Base-by-base conservation (phyloP, 2,888 invertebrate genomes). In the Cheilosia impressa region DNA sequence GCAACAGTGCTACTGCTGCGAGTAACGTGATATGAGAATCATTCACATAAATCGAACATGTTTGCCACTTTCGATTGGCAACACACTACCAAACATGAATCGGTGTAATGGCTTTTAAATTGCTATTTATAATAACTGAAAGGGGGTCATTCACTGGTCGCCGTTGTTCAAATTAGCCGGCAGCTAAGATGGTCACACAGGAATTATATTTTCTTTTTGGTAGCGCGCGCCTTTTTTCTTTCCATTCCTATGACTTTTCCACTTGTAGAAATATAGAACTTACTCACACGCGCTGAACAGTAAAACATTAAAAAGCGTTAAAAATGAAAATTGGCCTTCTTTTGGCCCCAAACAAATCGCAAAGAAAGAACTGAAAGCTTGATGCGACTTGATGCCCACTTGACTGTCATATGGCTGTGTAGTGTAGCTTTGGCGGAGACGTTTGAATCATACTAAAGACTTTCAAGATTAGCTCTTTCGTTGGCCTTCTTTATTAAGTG, bases 31-130 rank as follows among this genome's bases (percentile, higher is more conserved):
- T 10, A 58, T 15, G 58, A 15, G 47, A 65, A 75, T 19, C 47
- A 43, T 68, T 68, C 58, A 53, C n/a, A 66, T 57, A 22, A 34
- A 52, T 65, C 38, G 58, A 58, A 43, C 43, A 24, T 43, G 34
- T 27, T 17, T 41, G 75, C 66, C 50, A 68, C 76, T 76, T 76
- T 76, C 76, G 76, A 76, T 68, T 52, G 66, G 58, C 58, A 66
- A 58, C 66, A 41, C 22, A 58, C 19, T 43, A 27, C 27, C 7
- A 27, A 27, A 27, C 27, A 27, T 6, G 58, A 52, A 41, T 17
- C 31, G 66, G 58, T 58, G 50, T 76, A 76, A 76, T 76, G 68
- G 66, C 41, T 76, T 76, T 76, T 76, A 76, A 76, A 76, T 68
- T 76, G 68, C 66, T 60, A 50, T 76, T 68, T 58, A 76, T 58